phyloP scores from a whole-genome alignment of 2,888 invertebrate genomes.

The Magallana nippona region DNA sequence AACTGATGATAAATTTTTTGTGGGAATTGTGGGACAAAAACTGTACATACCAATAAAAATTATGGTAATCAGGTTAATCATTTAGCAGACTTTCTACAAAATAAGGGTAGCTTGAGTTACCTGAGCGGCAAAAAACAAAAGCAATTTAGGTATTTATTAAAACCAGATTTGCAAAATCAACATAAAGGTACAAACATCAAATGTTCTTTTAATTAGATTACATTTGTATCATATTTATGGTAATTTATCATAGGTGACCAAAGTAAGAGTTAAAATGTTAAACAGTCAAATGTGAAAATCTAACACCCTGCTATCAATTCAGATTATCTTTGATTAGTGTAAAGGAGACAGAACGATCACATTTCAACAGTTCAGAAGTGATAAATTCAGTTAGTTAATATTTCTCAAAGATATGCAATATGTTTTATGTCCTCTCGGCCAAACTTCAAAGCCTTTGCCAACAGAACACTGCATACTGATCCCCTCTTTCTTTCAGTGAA shows the following conservation, averaged over 20 bases:
- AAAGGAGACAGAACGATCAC: too few species aligned
- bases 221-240: too few species aligned
- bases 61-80: conserved; percentile 2
- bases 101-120: neutral
- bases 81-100: neutral
- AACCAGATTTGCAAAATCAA: neutral
- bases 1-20: neutral
- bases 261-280: too few species aligned
- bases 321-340: too few species aligned
- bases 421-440: neutral
- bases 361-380: too few species aligned
- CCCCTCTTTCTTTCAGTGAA: neutral
- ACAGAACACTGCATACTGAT: neutral
- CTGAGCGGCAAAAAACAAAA: neutral
- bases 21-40: conserved; percentile 11
- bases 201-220: too few species aligned
- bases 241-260: too few species aligned
- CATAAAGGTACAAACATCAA: too few species aligned
- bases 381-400: too few species aligned
- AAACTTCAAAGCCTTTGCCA: neutral
- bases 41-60: neutral
- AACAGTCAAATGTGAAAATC: too few species aligned
- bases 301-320: too few species aligned
- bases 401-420: too few species aligned
- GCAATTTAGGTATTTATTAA: neutral